These are phyloP conservation scores for Lateolabrax maculatus DNA, from an alignment of 2,797 vertebrate species.

Conservation along the genomic window DNA sequence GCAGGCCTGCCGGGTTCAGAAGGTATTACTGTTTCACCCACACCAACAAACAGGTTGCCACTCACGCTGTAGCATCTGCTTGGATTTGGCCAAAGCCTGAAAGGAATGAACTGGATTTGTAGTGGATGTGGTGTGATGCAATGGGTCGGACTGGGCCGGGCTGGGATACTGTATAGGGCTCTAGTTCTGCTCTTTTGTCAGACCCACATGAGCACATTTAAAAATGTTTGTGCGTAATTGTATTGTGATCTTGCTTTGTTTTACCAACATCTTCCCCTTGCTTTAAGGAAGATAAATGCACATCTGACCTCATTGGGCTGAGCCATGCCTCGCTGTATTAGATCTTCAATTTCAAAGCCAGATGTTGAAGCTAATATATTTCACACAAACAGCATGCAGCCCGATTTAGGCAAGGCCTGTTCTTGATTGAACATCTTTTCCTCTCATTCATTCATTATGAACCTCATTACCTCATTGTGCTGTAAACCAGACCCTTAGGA, in stretches of 20 bases:
- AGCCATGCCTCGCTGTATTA: slow-evolving; percentile 34
- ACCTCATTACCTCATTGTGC: slow-evolving; percentile 73
- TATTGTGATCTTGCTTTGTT: background rate
- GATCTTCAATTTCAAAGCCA: slow-evolving; percentile 65
- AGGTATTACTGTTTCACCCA: slow-evolving; percentile 52
- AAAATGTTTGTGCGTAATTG: background rate
- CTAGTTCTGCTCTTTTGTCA: background rate
- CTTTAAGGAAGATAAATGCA: slow-evolving; percentile 16
- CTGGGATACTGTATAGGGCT: background rate
- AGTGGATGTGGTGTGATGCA: slow-evolving; percentile 41
- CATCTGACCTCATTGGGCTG: background rate
- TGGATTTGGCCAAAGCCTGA: slow-evolving; percentile 48
- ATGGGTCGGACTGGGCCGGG: slow-evolving; percentile 2
- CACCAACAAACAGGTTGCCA: slow-evolving; percentile 45
- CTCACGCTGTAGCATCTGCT: slow-evolving; percentile 50
- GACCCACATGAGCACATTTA: background rate
- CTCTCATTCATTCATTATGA: slow-evolving; percentile 72
- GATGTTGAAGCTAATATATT: slow-evolving; percentile 60
- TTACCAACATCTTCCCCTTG: too few species aligned
- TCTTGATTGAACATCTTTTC: slow-evolving; percentile 69
- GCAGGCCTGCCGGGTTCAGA: slow-evolving; percentile 62
- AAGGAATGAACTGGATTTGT: slow-evolving; percentile 51
- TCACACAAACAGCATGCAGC: slow-evolving; percentile 42
- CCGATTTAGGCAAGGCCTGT: slow-evolving; percentile 61
- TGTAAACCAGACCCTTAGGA: slow-evolving; percentile 66